Base-by-base conservation (phyloP, 2,113 vertebrate genomes). In the Cheirogaleus medius region DNA sequence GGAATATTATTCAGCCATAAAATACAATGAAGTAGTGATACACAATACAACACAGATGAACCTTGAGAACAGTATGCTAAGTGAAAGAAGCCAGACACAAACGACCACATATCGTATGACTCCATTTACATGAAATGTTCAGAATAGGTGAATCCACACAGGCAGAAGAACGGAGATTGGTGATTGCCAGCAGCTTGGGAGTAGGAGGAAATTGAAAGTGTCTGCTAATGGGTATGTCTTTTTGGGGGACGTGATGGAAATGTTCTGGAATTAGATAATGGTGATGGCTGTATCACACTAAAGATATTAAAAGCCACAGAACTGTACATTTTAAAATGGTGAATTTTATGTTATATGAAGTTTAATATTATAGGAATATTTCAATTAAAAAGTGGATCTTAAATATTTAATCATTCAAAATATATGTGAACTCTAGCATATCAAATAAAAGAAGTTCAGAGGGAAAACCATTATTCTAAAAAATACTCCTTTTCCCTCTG, bases 401-500 rank as follows among this genome's bases (percentile, higher is more conserved):
- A 95, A 96, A 37, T 68, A 90, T 74, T 87, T 97, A 29, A 69
- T 81, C 32, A 81, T 69, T 95, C 49, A 66, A 39, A 92, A 95
- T 78, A 87, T 82, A 85, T 42, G 15, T 90, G 44, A 80, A 92
- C n/a, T 73, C 81, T 80, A 82, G 34, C 44, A 87, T 63, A 87
- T 66, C 32, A 93, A 84, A 78, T 37, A 82, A 84, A 87, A 91
- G 60, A 93, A 96, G 21, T 71, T 37, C 37, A 25, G 39, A 71
- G 68, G 47, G 15, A 92, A 95, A 95, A 94, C 47, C 25, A 49
- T 49, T 90, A 76, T 68, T 94, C 23, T 86, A 60, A 88, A 92
- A 89, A 89, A 80, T 58, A 49, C 54, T 74, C 73, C 69, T 17
- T 66, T 97, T 25, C n/a, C 25, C 49, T 5, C 3, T n/a, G 10